Base-by-base conservation (phyloP, 2,797 vertebrate species). In the Agapornis canus region DNA sequence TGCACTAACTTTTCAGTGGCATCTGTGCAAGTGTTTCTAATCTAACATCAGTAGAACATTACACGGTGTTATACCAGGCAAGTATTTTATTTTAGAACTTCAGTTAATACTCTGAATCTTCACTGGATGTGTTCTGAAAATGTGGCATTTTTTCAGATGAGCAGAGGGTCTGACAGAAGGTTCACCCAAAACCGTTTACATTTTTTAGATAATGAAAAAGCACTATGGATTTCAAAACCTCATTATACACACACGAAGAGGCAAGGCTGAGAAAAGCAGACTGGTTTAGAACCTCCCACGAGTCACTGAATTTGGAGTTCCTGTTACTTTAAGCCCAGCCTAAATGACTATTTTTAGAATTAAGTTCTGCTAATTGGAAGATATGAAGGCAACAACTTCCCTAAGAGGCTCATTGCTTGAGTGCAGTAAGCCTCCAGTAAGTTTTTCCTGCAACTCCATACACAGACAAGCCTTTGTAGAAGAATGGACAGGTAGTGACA, bases 231-330 rank as follows among this genome's bases (percentile, higher is more conserved):
- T 92, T 89, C 59, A 88, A 92, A 73, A 86, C 72, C 76, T 72
- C 69, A 88, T 94, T 86, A 83, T 26, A 88, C 26, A 73, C 78
- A 45, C 60, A 92, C 18, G 66, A 83, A 90, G 66, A 90, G 25
- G 72, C 92, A 91, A 81, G 90, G 85, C 72, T 94, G 95, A 91
- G 93, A 83, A 92, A 86, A 88, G 59, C 59, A 91, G 80, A 71
- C 87, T 75, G 72, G 49, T 92, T 91, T 94, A 94, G 82, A 92
- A 78, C 91, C 93, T 89, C 92, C 93, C 59, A 91, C 83, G 59
- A 94, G 70, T 79, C 88, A 88, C 95, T 91, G 87, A 90, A 94
- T 86, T 94, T 94, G 94, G 61, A 92, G 90, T 91, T 84, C 91
- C 91, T 2, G 10, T 90, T 94, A 88, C 91, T 96, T 94, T 90